Evolutionary conservation across 2,797 vertebrate genomes (phyloP).

Genomic region (Micromesistius poutassou): DNA sequence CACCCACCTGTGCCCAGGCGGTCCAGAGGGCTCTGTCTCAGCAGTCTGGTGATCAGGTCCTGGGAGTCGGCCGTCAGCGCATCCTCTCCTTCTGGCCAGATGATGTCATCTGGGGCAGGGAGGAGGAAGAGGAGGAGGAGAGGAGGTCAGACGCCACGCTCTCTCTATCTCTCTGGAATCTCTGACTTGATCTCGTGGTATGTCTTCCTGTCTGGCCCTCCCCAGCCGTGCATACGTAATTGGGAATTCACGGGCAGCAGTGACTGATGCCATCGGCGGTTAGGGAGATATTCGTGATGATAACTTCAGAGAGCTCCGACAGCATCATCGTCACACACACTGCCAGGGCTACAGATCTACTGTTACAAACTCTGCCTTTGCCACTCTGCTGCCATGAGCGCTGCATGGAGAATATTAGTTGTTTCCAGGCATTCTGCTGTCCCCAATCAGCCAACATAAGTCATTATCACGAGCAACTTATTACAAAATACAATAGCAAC

Average conservation of each 20-base stretch:
- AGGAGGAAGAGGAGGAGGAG: neutral
- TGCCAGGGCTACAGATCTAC: neutral
- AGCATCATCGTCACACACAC: neutral
- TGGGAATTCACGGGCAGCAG: neutral
- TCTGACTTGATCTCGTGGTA: neutral
- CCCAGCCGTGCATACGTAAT: neutral
- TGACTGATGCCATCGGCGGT: neutral
- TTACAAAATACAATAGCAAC: neutral
- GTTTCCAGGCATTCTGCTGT: neutral
- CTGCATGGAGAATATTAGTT: neutral
- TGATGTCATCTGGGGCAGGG: slow-evolving; percentile 82
- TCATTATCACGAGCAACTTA: neutral
- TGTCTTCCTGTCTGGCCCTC: neutral
- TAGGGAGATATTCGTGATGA: neutral
- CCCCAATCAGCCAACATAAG: neutral
- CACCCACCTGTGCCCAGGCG: slow-evolving; percentile 88
- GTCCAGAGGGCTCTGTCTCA: slow-evolving; percentile 88
- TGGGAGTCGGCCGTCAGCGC: slow-evolving; percentile 85
- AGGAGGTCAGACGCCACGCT: neutral
- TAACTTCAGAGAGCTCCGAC: neutral
- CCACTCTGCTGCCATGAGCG: neutral
- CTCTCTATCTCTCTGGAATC: neutral
- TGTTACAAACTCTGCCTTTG: neutral
- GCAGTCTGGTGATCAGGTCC: slow-evolving; percentile 86
- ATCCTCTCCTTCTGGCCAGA: slow-evolving; percentile 93